Evolutionary conservation across 2,113 vertebrate species (phyloP), one percentile per base, ranked within the genome.

Genomic region (Pelecanoides urinatrix): DNA sequence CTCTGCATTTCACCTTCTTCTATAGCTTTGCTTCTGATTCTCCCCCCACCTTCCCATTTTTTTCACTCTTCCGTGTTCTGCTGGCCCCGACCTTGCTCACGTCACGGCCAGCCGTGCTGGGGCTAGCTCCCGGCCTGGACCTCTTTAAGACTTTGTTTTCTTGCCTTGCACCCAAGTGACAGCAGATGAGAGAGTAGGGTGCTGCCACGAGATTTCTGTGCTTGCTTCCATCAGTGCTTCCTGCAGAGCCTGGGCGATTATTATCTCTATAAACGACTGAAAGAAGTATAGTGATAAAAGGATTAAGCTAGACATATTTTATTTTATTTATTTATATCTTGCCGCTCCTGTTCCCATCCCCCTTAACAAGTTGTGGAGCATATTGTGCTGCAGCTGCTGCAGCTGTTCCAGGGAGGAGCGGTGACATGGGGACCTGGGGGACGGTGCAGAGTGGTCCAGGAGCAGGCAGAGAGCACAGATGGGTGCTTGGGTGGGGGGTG

Each of bases 221-320:
- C 70, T 81, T 62, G 70, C 83, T 90, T 77, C 86, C 91, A 66
- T 80, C 93, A 86, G 82, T 45, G 85, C 72, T 87, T 92, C 73
- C 86, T 80, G 87, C 94, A 82, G 91, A 89, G 73, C 74, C 71
- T 32, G 68, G 62, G 56, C 0, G 63, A 96, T 97, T 52, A 61
- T 87, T 92, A 96, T 97, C 94, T 94, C 94, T 63, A 66, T 83
- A 95, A 96, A 95, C 10, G 70, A 84, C 92, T 96, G 95, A 80
- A 96, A 95, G 91, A 95, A 95, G 84, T 87, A 30, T 25, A 92
- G 86, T 36, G 95, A 96, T 97, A 96, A 97, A 96, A 96, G 95
- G 94, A 96, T 96, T 97, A 96, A 95, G 79, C 55, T 44, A 92
- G 70, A 92, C 7, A 15, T 94, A 42, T 86, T 95, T 95, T 88